phyloP scores from a whole-genome alignment of 2,888 invertebrate species.

The Neelides folsomi region DNA sequence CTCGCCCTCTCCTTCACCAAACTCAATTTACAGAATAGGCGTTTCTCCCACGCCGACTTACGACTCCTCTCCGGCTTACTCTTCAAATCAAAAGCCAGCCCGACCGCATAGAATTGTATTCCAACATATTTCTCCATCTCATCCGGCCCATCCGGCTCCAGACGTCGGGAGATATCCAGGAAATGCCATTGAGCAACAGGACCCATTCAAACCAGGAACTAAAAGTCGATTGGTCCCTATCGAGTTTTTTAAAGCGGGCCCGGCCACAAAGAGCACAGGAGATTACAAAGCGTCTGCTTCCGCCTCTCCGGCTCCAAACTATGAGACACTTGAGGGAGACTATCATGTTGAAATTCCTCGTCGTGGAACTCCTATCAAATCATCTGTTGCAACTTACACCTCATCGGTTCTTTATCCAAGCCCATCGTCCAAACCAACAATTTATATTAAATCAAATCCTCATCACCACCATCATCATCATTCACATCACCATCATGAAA shows the following conservation, averaged over 20 bases:
- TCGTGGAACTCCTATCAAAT: conserved; percentile 13
- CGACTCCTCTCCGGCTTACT: not conserved
- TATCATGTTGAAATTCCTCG: conserved; percentile 4
- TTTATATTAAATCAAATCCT: conserved; percentile 9
- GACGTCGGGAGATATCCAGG: too few relatives aligned
- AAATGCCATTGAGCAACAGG: too few relatives aligned
- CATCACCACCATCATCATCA: not conserved
- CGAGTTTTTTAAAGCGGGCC: conserved; percentile 22
- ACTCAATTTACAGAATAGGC: not conserved
- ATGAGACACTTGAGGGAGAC: conserved; percentile 4
- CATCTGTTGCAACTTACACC: conserved; percentile 20
- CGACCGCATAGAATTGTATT: too few relatives aligned
- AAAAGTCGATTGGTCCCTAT: conserved; percentile 17
- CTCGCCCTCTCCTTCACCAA: not conserved
- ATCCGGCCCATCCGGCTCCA: too few relatives aligned
- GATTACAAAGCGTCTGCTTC: not conserved
- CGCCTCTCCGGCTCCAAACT: conserved; percentile 6
- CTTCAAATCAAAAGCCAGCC: not conserved
- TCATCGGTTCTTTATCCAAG: conserved; percentile 4
- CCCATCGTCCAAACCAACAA: conserved; percentile 1
- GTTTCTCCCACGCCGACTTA: not conserved
- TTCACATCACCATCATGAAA: too few relatives aligned
- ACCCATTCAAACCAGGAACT: not conserved
- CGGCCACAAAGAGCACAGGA: conserved; percentile 3
- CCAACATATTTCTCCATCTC: too few relatives aligned